phyloP scores from a whole-genome alignment of 2,797 vertebrate genomes.

The Antrozous pallidus region DNA sequence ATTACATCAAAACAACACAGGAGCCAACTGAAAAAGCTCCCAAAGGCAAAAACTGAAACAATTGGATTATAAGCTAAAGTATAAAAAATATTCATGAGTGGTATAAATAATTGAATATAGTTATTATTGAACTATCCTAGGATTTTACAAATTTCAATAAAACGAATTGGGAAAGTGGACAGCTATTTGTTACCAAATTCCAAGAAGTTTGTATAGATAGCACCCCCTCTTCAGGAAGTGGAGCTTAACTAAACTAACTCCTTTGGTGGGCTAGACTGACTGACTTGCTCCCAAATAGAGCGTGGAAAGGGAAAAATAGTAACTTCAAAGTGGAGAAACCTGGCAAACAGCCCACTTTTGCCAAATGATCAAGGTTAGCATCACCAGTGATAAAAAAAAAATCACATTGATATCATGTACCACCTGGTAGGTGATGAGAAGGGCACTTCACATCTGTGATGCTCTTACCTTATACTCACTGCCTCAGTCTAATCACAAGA shows the following conservation, averaged over 20 bases:
- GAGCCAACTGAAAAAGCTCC: not conserved
- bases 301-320: not conserved
- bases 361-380: not conserved
- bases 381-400: not conserved
- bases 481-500: not conserved
- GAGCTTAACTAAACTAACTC: not conserved
- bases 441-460: not conserved
- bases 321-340: not conserved
- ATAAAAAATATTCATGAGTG: not conserved
- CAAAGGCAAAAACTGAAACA: not conserved
- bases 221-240: not conserved
- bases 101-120: not conserved
- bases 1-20: not conserved
- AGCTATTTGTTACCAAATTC: conserved; percentile 19
- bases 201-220: not conserved
- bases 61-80: not conserved
- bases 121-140: not conserved
- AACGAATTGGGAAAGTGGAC: not conserved
- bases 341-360: not conserved
- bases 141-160: not conserved
- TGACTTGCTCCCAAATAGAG: not conserved
- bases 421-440: not conserved
- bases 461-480: not conserved
- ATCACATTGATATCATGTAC: not conserved
- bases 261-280: not conserved